Percentiles rank a stretch among this genome's conserved stretches.
Conservation (phyloP, 2,797 vertebrate genomes). For the Ptychobarbus kaznakovi region DNA sequence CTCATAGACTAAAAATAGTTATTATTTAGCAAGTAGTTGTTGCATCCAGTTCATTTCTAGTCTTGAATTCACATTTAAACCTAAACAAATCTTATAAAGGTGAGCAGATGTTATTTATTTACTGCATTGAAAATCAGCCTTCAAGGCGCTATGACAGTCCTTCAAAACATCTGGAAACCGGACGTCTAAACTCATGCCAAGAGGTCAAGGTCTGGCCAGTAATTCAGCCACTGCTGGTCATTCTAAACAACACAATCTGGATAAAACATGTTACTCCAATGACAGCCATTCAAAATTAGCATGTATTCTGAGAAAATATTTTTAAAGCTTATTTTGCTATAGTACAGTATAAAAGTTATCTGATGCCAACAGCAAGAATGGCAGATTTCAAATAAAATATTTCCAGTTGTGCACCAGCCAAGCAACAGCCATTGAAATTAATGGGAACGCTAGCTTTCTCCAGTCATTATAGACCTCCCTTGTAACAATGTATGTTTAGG, state of each 20-base stretch:
- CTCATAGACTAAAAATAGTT: background rate
- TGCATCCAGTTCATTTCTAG: background rate
- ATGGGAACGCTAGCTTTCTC: background rate
- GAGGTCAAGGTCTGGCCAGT: background rate
- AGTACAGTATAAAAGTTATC: background rate
- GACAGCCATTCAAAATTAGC: background rate
- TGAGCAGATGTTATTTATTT: slow-evolving; percentile 8
- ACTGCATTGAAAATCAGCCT: background rate
- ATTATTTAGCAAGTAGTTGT: background rate
- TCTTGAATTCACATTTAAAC: background rate
- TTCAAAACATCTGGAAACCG: background rate
- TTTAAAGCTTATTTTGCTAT: background rate
- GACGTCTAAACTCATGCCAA: background rate
- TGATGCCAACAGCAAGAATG: background rate
- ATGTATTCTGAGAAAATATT: background rate
- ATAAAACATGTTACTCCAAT: background rate
- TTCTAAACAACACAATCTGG: background rate
- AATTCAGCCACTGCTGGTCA: background rate
- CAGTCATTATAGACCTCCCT: background rate
- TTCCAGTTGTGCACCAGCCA: background rate
- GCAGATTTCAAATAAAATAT: background rate
- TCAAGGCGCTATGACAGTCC: background rate
- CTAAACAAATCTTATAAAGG: slow-evolving; percentile 1
- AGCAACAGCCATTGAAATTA: background rate
- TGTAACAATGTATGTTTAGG: background rate